Evolutionary conservation across 2,797 vertebrate species (phyloP), one percentile per base, ranked within the genome.

Genomic region (Spatula clypeata): DNA sequence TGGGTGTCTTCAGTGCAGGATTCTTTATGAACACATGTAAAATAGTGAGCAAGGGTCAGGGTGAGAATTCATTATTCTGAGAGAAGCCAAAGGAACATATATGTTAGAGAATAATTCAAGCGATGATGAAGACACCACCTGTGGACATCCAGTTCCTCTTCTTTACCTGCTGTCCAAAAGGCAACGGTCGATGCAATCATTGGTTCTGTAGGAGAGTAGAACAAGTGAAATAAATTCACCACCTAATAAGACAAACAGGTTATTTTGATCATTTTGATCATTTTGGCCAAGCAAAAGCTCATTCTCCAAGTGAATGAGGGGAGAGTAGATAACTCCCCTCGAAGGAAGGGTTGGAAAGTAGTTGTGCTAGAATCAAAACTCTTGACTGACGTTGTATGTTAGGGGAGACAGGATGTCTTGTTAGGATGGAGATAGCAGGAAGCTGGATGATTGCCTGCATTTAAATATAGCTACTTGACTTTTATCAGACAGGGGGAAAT

Each of bases 401-500:
- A 71, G 40, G 36, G 36, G 40, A 92, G 64, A 74, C 17, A 67
- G 86, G 58, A 67, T 64, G 45, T 60, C 51, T 75, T 91, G 49
- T 73, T 67, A 92, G 79, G 38, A 92, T 77, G 44, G 54, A 93
- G 81, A 85, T 10, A 54, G 65, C 81, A 94, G 92, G 89, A 96
- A 95, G 47, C 45, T 86, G 36, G 42, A 44, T 96, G 96, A 95
- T 95, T 97, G 67, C 87, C 92, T 67, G 47, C 67, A 91, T 97
- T 96, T 95, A 95, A 83, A 93, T 93, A 94, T 86, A 88, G 70
- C 73, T 91, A 94, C 94, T 95, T 97, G 95, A 96, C 94, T 90
- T 96, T 97, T 96, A 90, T 91, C 76, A 93, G 89, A 49, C 61
- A 8, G 23, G n/a, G 61, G 42, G 31, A 88, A 90, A 94, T 95